Evolutionary conservation across 2,888 invertebrate genomes (phyloP).

Genomic region (Julus scandinavius): DNA sequence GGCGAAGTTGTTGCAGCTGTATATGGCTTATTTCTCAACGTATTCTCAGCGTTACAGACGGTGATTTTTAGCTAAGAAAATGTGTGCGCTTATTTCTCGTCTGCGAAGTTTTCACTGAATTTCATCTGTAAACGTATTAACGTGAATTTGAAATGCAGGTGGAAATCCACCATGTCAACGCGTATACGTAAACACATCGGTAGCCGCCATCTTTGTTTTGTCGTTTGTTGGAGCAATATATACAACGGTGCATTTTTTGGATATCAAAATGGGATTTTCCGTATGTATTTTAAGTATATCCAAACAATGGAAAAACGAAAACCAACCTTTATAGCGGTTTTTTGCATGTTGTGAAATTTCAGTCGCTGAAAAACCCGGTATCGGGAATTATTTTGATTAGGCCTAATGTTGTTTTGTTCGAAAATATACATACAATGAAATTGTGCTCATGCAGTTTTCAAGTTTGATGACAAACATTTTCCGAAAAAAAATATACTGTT

Average conservation of each 20-base stretch:
- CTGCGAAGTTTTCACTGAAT: background rate
- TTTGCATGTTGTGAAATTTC: background rate
- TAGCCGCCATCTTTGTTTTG: slow-evolving; percentile 28
- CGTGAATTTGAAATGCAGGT: background rate
- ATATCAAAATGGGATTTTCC: slow-evolving; percentile 13
- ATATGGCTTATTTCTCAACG: background rate
- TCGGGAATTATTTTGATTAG: background rate
- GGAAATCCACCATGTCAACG: background rate
- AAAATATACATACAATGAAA: background rate
- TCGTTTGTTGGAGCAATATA: background rate
- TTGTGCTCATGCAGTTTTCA: background rate
- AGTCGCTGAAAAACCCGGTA: background rate
- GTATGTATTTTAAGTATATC: background rate
- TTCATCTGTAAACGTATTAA: background rate
- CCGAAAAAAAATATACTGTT: no score
- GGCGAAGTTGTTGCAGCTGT: background rate
- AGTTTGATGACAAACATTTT: no score
- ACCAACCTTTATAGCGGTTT: background rate
- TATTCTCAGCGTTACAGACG: background rate
- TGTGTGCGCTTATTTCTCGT: background rate
- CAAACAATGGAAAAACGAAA: background rate
- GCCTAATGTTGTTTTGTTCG: background rate
- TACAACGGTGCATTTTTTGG: background rate
- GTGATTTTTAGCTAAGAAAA: background rate
- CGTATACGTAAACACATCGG: background rate